phyloP scores from a whole-genome alignment of 2,113 vertebrate species.

The Stegostoma tigrinum region DNA sequence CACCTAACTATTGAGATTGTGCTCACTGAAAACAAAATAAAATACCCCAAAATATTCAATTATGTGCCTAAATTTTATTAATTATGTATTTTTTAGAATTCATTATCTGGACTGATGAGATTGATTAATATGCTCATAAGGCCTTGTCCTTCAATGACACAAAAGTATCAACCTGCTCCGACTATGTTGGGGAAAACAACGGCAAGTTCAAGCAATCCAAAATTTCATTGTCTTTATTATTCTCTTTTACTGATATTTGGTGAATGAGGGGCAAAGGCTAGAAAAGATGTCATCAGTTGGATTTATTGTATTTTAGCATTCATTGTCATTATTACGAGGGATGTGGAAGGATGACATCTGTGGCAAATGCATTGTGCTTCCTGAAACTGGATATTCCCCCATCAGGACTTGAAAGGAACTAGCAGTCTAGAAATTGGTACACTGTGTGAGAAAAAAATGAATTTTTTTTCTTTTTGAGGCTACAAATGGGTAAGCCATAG shows the following conservation, averaged over 20 bases:
- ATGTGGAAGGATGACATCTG: neutral
- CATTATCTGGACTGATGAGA: neutral
- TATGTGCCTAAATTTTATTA: neutral
- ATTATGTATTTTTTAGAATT: neutral
- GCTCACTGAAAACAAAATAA: slow-evolving; percentile 9
- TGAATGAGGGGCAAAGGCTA: too few relatives aligned
- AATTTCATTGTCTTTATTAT: neutral
- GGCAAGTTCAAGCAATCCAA: neutral
- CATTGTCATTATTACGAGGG: neutral
- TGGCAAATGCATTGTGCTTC: neutral
- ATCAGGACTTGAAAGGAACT: neutral
- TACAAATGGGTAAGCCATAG: neutral
- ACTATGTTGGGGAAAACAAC: neutral
- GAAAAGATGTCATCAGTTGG: neutral
- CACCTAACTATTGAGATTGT: neutral
- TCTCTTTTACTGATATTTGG: neutral
- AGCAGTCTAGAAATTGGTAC: neutral
- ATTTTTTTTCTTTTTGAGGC: neutral
- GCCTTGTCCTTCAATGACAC: neutral
- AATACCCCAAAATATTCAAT: neutral
- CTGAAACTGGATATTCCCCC: neutral
- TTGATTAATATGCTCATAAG: slow-evolving; percentile 3
- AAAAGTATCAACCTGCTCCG: neutral
- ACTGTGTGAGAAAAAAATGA: neutral
- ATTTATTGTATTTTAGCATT: neutral